Evolutionary conservation across 2,113 vertebrate species (phyloP).

Genomic region (Urocynchramus pylzowi): DNA sequence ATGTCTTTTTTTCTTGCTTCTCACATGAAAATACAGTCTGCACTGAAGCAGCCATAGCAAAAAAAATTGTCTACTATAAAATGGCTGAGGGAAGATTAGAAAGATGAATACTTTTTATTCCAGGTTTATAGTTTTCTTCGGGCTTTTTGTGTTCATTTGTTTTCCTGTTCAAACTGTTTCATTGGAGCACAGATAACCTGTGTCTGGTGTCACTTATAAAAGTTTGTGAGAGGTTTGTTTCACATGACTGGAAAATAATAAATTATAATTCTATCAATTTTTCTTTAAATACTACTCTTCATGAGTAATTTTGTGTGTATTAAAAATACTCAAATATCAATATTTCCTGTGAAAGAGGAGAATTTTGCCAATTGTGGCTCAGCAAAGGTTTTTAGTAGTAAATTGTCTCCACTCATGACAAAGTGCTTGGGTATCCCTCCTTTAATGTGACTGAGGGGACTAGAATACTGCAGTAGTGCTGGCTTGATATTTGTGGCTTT

Average conservation of each 20-base stretch:
- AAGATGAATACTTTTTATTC: background rate
- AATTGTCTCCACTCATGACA: background rate
- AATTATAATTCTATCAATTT: background rate
- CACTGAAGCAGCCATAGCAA: background rate
- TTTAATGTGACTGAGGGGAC: background rate
- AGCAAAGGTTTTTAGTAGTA: background rate
- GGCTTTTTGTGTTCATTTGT: background rate
- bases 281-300: background rate
- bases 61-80: background rate
- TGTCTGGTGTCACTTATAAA: background rate
- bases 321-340: background rate
- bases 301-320: background rate
- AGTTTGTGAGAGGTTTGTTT: background rate
- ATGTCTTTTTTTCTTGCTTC: background rate
- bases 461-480: background rate
- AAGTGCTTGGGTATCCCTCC: fast-evolving
- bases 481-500: background rate
- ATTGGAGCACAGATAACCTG: background rate
- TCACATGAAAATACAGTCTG: background rate
- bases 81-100: background rate
- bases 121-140: background rate
- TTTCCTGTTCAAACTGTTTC: background rate
- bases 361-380: background rate
- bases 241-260: background rate
- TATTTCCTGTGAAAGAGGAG: background rate